phyloP scores from a whole-genome alignment of 2,888 invertebrate species.

The Thereva unica region DNA sequence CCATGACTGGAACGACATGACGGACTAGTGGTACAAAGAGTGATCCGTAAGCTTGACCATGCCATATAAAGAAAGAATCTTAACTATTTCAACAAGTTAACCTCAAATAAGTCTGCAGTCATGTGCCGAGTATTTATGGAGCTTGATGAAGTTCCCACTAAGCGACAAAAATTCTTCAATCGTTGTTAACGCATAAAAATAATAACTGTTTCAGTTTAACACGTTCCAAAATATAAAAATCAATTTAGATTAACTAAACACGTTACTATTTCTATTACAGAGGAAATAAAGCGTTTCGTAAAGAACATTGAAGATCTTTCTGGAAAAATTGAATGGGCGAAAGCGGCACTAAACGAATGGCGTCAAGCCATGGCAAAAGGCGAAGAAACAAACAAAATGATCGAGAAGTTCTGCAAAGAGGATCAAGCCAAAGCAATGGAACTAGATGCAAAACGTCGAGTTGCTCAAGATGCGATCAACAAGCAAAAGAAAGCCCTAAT shows the following conservation, averaged over 20 bases:
- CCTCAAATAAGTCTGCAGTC: too few relatives aligned
- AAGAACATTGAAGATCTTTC: constrained; percentile 68
- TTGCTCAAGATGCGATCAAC: constrained; percentile 60
- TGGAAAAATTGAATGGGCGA: constrained; percentile 68
- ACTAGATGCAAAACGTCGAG: constrained; percentile 62
- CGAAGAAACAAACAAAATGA: constrained; percentile 70
- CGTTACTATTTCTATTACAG: constrained; percentile 47
- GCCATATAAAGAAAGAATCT: too few relatives aligned
- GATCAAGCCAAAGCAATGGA: constrained; percentile 70
- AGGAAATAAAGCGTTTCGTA: constrained; percentile 61
- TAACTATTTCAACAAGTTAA: too few relatives aligned
- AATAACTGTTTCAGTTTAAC: too few relatives aligned
- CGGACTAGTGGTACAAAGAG: too few relatives aligned
- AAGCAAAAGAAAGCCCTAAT: constrained; percentile 59
- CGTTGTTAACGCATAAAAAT: too few relatives aligned
- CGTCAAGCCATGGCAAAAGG: constrained; percentile 70
- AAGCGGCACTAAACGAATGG: constrained; percentile 68
- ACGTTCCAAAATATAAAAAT: too few relatives aligned
- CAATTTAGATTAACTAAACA: neutral
- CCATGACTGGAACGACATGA: too few relatives aligned
- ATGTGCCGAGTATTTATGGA: too few relatives aligned
- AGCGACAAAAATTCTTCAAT: too few relatives aligned
- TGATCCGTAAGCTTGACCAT: too few relatives aligned
- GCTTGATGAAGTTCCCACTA: too few relatives aligned
- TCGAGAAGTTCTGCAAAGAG: constrained; percentile 72